phyloP scores from a whole-genome alignment of 2,113 vertebrate species.

The Marcusenius ussheri region DNA sequence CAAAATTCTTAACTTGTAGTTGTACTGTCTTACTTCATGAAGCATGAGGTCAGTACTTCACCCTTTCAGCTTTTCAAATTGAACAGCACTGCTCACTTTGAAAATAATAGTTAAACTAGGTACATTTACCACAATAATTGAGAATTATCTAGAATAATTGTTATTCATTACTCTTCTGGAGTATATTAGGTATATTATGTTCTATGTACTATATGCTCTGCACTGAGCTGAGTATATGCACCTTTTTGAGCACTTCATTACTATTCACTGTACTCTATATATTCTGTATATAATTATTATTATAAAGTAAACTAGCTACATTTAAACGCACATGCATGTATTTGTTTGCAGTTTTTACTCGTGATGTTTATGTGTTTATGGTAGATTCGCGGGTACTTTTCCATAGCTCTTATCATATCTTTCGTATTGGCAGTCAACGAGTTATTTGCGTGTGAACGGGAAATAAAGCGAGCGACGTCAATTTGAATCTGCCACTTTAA shows the following conservation, averaged over 20 bases:
- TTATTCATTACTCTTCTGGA: background rate
- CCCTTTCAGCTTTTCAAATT: background rate
- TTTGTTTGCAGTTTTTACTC: background rate
- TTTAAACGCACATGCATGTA: background rate
- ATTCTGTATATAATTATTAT: background rate
- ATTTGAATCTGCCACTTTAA: constrained; percentile 43
- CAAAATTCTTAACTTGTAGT: background rate
- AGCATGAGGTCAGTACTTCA: background rate
- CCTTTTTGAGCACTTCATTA: background rate
- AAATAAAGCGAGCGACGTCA: background rate
- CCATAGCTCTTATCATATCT: background rate
- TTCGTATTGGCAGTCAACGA: background rate
- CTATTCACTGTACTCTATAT: background rate
- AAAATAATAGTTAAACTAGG: background rate
- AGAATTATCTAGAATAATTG: background rate
- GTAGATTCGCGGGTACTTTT: background rate
- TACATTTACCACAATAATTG: background rate
- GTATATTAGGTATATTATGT: background rate
- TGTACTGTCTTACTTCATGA: background rate
- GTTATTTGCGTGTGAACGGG: background rate
- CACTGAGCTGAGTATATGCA: background rate
- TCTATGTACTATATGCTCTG: background rate
- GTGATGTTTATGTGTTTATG: background rate
- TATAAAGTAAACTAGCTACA: background rate
- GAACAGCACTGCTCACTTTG: background rate